These are phyloP conservation scores for Narcine bancroftii DNA, from an alignment of 2,113 vertebrate genomes.

Conservation along the genomic window DNA sequence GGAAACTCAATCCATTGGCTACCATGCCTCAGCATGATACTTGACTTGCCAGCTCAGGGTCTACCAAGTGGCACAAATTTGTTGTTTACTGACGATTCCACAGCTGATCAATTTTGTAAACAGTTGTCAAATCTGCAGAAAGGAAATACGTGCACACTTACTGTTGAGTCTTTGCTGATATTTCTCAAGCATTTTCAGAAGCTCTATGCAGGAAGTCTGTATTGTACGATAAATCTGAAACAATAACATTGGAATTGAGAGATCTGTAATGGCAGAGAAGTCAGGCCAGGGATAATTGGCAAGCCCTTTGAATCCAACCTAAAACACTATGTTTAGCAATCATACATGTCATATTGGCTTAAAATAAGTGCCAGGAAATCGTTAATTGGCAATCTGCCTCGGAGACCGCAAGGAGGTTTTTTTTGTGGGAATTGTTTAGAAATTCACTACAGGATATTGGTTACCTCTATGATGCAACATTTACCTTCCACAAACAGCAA, in stretches of 20 bases:
- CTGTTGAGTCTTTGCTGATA: slow-evolving; percentile 68
- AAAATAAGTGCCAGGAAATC: not conserved
- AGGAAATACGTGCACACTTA: slow-evolving; percentile 47
- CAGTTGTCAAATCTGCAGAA: not conserved
- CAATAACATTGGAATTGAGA: slow-evolving; percentile 39
- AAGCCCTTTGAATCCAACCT: not conserved
- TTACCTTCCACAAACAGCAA: not conserved
- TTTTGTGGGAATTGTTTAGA: not conserved
- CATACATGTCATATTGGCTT: not conserved
- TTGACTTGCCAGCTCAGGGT: too few relatives aligned
- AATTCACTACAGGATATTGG: not conserved
- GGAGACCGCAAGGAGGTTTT: not conserved
- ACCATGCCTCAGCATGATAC: too few relatives aligned
- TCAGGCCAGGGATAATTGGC: not conserved
- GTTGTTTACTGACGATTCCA: not conserved
- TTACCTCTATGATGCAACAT: not conserved
- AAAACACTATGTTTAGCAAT: not conserved
- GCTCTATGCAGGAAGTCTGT: slow-evolving; percentile 64
- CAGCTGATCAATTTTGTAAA: not conserved
- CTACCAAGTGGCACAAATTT: not conserved
- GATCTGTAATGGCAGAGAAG: slow-evolving; percentile 28
- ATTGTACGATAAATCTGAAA: slow-evolving; percentile 70
- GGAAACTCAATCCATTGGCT: too few relatives aligned
- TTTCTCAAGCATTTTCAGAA: slow-evolving; percentile 72
- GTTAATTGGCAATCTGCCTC: not conserved